Conservation (phyloP, 2,888 invertebrate genomes). For the Noctua fimbriata region DNA sequence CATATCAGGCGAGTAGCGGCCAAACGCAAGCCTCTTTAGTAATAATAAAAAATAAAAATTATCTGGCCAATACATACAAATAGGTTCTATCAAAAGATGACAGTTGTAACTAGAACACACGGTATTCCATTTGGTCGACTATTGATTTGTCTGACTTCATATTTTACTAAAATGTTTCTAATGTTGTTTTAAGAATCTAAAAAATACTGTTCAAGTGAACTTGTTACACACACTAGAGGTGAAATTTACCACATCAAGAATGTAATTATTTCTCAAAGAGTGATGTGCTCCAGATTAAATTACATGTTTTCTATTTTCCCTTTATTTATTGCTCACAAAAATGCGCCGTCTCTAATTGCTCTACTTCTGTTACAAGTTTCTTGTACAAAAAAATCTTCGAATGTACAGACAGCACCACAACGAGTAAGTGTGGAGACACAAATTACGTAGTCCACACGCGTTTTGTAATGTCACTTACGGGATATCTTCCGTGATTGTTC, state of each 20-base stretch:
- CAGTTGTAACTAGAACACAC: neutral
- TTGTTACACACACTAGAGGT: slow-evolving; percentile 1
- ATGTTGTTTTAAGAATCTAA: neutral
- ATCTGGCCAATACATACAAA: neutral
- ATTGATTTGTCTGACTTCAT: too few species aligned
- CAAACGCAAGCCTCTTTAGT: too few species aligned
- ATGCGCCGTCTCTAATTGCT: slow-evolving; percentile 6
- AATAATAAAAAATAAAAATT: too few species aligned
- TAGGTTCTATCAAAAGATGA: neutral
- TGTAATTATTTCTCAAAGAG: neutral
- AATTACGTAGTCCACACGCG: neutral
- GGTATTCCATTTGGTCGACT: too few species aligned
- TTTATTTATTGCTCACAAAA: slow-evolving; percentile 15
- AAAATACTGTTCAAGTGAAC: neutral
- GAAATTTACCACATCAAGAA: slow-evolving; percentile 7
- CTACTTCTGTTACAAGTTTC: neutral
- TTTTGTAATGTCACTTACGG: too few species aligned
- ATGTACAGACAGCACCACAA: neutral
- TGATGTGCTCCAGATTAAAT: slow-evolving; percentile 18
- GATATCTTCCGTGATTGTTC: too few species aligned
- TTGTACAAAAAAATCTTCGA: neutral
- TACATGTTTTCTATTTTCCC: slow-evolving; percentile 18
- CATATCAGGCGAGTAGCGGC: too few species aligned
- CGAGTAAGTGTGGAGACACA: too few species aligned
- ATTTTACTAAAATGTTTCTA: too few species aligned